Base-by-base conservation (phyloP, 2,888 invertebrate genomes). In the Allophyes oxyacanthae region DNA sequence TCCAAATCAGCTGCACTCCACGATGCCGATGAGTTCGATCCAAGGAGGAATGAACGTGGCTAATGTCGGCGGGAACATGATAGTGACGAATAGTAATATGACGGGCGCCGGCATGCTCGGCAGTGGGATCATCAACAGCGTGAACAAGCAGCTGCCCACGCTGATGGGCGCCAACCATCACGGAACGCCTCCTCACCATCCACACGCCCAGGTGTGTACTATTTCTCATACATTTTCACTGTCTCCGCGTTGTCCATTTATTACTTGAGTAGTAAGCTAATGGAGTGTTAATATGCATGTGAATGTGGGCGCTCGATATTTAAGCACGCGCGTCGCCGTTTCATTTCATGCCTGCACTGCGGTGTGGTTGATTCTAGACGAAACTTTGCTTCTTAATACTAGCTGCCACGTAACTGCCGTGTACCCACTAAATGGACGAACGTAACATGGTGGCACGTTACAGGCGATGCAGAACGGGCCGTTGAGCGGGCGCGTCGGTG, bases 391-490 rank as follows among this genome's bases (percentile, higher is more conserved):
- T 28, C 8, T 1, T 13, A 33, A 33, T 11, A 6, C 6, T 33
- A 13, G 33, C 9, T 11, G 1, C 5, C 26, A 26, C 1, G 8
- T 7, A 41, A 13, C 0, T 28, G 1, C 8, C 6, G 8, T 4
- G 11, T 20, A n/a, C n/a, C 20, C 6, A 20, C 32, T 7, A 45
- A 7, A 14, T 38, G 33, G 6, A 28, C 7, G 20, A 45, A 11
- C 28, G 9, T 55, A 62, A 51, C n/a, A 45, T 67, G 10, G n/a
- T 50, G 33, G 7, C 26, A 37, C 25, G 15, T 78, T 83, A 13
- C 91, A 95, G 92, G 94, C 94, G 55, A 95, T 97, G 95, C 97
- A 96, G 85, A 97, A 97, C 85, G 97, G 97, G 0, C 97, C 97
- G 0, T 94, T 97, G 86, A 97, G 95, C 85, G 87, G 95, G 74